phyloP scores from a whole-genome alignment of 1,140 invertebrate species.

The Doryteuthis pealeii region DNA sequence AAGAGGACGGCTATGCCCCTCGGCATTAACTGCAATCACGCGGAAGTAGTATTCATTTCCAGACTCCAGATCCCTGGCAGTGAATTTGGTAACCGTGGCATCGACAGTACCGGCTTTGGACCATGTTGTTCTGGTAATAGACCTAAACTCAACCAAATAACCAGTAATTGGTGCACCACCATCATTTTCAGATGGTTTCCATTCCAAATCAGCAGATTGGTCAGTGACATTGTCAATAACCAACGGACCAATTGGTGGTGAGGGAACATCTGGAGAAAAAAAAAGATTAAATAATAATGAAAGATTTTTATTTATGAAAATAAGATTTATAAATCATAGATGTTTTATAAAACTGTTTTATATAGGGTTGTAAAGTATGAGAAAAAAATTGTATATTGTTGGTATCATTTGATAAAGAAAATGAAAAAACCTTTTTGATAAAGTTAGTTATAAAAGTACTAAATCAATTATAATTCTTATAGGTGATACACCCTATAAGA shows the following conservation, averaged over 20 bases:
- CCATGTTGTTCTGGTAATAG: slow-evolving; percentile 58
- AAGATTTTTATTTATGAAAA: no score
- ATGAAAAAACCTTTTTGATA: no score
- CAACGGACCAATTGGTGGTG: slow-evolving; percentile 88
- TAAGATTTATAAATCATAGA: no score
- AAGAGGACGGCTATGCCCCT: slow-evolving; percentile 82
- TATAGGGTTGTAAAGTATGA: no score
- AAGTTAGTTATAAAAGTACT: no score
- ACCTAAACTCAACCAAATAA: slow-evolving; percentile 89
- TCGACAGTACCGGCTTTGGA: slow-evolving; percentile 37
- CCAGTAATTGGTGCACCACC: slow-evolving; percentile 92
- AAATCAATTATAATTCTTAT: no score
- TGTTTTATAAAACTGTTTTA: no score
- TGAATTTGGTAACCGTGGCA: slow-evolving; percentile 61
- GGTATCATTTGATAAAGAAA: no score
- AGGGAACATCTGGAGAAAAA: slow-evolving; percentile 75
- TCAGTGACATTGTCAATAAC: slow-evolving; percentile 63
- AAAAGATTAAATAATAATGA: slow-evolving; percentile 69
- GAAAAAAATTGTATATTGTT: no score
- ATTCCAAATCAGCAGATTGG: slow-evolving; percentile 76
- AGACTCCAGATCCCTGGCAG: slow-evolving; percentile 27
- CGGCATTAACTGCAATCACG: slow-evolving; percentile 87
- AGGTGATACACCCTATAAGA: no score
- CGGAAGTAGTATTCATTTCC: slow-evolving; percentile 81
- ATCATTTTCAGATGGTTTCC: slow-evolving; percentile 89